Evolutionary conservation across 2,888 invertebrate genomes (phyloP).

Genomic region (Andrena fulva): DNA sequence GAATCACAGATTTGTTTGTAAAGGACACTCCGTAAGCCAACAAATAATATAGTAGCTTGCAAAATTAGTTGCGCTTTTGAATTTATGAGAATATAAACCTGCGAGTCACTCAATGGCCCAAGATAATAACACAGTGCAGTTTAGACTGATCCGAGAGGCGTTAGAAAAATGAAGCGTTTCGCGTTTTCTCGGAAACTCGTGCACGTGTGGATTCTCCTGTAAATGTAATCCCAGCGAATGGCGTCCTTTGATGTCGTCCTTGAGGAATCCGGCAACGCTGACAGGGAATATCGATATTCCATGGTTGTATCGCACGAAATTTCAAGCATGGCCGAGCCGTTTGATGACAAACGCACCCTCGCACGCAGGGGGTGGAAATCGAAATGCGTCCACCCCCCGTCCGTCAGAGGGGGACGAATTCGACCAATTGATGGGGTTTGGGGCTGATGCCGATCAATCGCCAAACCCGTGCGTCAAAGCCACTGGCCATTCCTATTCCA

Average conservation of each 20-base stretch:
- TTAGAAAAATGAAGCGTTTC: constrained; percentile 10
- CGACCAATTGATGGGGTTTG: constrained; percentile 77
- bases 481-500: constrained; percentile 70
- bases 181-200: constrained; percentile 21
- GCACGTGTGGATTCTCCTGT: constrained; percentile 9
- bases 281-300: constrained; percentile 74
- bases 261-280: constrained; percentile 67
- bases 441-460: constrained; percentile 76
- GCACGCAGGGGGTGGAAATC: constrained; percentile 73
- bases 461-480: constrained; percentile 71
- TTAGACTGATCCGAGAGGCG: background rate
- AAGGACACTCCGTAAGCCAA: background rate
- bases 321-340: constrained; percentile 79
- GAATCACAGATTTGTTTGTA: background rate
- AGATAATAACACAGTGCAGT: background rate
- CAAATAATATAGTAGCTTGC: background rate
- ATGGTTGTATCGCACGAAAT: constrained; percentile 74
- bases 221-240: constrained; percentile 54
- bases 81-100: background rate
- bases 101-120: background rate
- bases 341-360: constrained; percentile 79
- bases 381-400: constrained; percentile 70
- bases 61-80: background rate
- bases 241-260: constrained; percentile 71
- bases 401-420: constrained; percentile 72